Base-by-base conservation (phyloP, 2,113 vertebrate genomes). In the Australoheros scitulus region DNA sequence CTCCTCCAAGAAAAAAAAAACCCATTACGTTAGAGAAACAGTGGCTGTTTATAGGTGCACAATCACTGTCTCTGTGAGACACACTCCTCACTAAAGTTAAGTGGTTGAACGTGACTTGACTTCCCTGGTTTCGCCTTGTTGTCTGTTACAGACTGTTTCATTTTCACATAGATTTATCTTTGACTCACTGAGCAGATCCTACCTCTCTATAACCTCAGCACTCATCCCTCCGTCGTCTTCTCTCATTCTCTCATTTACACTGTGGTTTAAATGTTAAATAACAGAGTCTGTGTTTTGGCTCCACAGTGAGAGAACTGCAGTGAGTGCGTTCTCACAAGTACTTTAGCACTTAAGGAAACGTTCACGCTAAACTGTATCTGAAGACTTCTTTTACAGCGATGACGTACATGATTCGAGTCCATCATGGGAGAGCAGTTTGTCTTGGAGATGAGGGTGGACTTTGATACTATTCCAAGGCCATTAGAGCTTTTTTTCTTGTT, bases 201-300 rank as follows among this genome's bases (percentile, higher is more conserved):
- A 1, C 55, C 36, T 58, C 61, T 36, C 29, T 61, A n/a, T 78
- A 43, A 81, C 64, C 50, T 24, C 4, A 7, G 64, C 24, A 43
- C 14, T 68, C 75, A 50, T 38, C 47, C 57, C 41, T 64, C 72
- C 55, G 20, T 15, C 74, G 17, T 17, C 1, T 11, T 15, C 38
- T 8, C n/a, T 68, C 20, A 61, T 70, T 61, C 61, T 81, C 22
- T 81, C 60, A 65, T 79, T 84, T 72, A 72, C 63, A 81, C 70
- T n/a, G 64, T 2, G 22, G 60, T 86, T 90, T 72, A 75, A 79
- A 76, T 81, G 78, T 83, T 78, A 83, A 63, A 79, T 43, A 76
- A 63, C 65, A 5, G 41, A 18, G 70, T 32, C 32, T 1, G 34
- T 6, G 70, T 77, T 41, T 58, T 8, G 77, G 63, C 24, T 80